These are phyloP conservation scores for Megaustenia siamemsis DNA, from an alignment of 2,888 invertebrate species.

Conservation along the genomic window DNA sequence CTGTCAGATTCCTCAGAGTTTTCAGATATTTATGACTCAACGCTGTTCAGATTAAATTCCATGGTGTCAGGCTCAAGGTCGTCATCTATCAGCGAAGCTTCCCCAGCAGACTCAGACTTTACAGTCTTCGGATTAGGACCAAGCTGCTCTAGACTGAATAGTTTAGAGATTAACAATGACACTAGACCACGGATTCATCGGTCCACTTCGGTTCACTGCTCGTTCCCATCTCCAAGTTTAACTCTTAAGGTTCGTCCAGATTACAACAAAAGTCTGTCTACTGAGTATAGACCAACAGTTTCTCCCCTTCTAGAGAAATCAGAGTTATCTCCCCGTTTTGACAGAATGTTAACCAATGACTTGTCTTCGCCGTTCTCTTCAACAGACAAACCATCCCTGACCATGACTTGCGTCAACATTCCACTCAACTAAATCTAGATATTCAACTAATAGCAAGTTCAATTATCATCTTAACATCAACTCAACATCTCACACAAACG, in stretches of 20 bases:
- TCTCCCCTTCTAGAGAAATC: background rate
- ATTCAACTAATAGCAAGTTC: too few relatives aligned
- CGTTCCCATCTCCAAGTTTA: background rate
- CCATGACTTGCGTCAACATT: conserved; percentile 45
- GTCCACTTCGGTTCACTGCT: background rate
- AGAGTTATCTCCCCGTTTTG: background rate
- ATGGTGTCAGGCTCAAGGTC: conserved; percentile 18
- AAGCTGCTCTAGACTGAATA: background rate
- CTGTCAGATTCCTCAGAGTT: conserved; percentile 14
- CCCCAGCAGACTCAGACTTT: background rate
- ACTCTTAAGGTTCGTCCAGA: conserved; percentile 8
- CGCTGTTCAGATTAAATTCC: conserved; percentile 31
- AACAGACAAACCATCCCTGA: background rate
- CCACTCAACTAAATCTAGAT: background rate
- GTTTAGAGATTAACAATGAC: background rate
- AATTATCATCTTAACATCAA: too few relatives aligned
- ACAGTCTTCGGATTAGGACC: background rate
- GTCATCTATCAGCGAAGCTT: background rate
- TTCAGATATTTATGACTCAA: conserved; percentile 33
- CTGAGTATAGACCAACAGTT: background rate
- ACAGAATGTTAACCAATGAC: conserved; percentile 19
- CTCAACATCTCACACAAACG: too few relatives aligned
- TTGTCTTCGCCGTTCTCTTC: conserved; percentile 22
- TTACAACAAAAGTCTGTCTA: conserved; percentile 34
- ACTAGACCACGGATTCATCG: background rate